Evolutionary conservation across 2,113 vertebrate species (phyloP).

Genomic region (Hemicordylus capensis): DNA sequence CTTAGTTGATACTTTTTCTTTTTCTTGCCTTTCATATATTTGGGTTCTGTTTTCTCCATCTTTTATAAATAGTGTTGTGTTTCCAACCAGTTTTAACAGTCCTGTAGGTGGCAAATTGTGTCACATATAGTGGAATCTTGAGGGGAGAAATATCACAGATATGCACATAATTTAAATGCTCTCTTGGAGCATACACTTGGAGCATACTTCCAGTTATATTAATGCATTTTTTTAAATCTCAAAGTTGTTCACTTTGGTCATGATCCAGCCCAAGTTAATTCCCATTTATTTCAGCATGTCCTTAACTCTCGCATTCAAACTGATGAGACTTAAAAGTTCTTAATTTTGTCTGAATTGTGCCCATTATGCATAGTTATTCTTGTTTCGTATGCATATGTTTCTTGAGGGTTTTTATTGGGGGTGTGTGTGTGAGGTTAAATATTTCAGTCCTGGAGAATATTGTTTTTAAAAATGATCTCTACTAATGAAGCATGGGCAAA

Average conservation of each 20-base stretch:
- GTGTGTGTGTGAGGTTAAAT: neutral
- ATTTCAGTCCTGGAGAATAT: conserved; percentile 22
- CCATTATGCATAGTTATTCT: neutral
- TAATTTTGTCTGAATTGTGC: neutral
- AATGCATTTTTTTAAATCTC: neutral
- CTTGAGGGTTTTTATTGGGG: neutral
- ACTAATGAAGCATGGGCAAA: conserved; percentile 54
- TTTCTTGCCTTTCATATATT: conserved; percentile 14
- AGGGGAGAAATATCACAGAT: neutral
- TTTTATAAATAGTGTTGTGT: conserved; percentile 11
- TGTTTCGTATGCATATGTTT: neutral
- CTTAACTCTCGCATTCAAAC: neutral
- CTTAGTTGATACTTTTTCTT: neutral
- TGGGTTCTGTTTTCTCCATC: conserved; percentile 9
- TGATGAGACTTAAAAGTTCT: neutral
- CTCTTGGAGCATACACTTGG: neutral
- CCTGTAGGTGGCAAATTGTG: conserved; percentile 13
- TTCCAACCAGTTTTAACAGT: conserved; percentile 38
- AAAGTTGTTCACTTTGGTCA: neutral
- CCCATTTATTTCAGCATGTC: neutral
- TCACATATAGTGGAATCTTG: neutral
- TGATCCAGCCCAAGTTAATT: neutral
- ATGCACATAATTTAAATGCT: neutral
- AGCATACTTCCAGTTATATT: neutral
- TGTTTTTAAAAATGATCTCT: conserved; percentile 6